Percentiles rank a stretch among this genome's conserved stretches.
These are phyloP conservation scores for Drosophila repleta DNA, from an alignment of 1,140 invertebrate species.

Conservation along the genomic window DNA sequence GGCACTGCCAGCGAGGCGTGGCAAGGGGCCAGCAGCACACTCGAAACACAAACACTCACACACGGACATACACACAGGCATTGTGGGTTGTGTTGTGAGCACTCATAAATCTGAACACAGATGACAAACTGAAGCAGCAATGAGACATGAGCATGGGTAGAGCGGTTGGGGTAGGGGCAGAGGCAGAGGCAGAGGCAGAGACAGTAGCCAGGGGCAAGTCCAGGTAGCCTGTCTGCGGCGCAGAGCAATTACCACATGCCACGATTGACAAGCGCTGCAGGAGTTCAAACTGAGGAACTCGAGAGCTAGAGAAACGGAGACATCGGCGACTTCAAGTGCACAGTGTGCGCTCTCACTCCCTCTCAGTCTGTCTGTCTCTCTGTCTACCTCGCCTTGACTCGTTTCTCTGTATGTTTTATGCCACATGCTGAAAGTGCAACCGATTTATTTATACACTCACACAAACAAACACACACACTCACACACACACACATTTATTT, in stretches of 20 bases:
- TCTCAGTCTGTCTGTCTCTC: background rate
- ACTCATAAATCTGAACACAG: conserved; percentile 58
- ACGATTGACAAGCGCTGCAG: conserved; percentile 69
- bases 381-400: background rate
- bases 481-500: conserved; percentile 30
- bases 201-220: conserved; percentile 16
- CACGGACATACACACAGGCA: conserved; percentile 15
- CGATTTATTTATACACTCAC: conserved; percentile 65
- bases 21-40: conserved; percentile 54
- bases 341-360: conserved; percentile 17
- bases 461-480: conserved; percentile 14
- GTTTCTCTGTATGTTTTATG: conserved; percentile 47
- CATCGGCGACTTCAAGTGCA: conserved; percentile 4
- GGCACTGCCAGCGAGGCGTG: conserved; percentile 37
- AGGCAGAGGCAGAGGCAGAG: conserved; percentile 14
- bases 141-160: background rate
- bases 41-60: conserved; percentile 5
- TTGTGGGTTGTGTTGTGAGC: conserved; percentile 46
- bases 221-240: conserved; percentile 30
- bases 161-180: no score
- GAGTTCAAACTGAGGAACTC: conserved; percentile 38
- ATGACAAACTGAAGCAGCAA: conserved; percentile 6
- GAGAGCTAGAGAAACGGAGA: background rate
- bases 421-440: conserved; percentile 67
- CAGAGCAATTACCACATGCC: conserved; percentile 76